These are phyloP conservation scores for Nebria ingens DNA, from an alignment of 1,140 invertebrate genomes.

Conservation along the genomic window DNA sequence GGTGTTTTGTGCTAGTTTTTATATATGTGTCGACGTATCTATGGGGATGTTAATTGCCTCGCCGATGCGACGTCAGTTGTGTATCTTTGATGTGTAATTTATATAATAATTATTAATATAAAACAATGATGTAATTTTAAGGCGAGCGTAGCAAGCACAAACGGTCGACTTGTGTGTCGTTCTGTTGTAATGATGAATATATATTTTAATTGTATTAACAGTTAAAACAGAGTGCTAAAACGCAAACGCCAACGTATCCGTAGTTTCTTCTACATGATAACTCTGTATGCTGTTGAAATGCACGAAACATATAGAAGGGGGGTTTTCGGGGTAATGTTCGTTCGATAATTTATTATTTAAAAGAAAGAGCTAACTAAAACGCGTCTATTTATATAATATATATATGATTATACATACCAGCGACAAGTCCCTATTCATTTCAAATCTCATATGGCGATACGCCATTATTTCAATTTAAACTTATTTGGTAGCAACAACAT, in stretches of 20 bases:
- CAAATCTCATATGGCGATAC: too few species aligned
- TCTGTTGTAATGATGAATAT: too few species aligned
- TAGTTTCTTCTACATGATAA: constrained; percentile 4
- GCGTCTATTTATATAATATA: constrained; percentile 34
- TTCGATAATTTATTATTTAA: not conserved
- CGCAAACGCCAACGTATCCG: too few species aligned
- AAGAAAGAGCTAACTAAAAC: constrained; percentile 4
- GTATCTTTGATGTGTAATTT: constrained; percentile 7
- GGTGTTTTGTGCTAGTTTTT: constrained; percentile 9
- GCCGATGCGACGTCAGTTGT: not conserved
- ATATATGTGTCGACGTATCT: constrained; percentile 4
- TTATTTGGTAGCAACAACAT: too few species aligned
- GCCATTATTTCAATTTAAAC: too few species aligned
- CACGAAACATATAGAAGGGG: constrained; percentile 56
- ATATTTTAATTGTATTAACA: too few species aligned
- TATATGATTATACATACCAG: constrained; percentile 17
- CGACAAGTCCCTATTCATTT: too few species aligned
- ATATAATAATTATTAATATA: too few species aligned
- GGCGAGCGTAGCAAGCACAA: too few species aligned
- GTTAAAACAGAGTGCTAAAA: too few species aligned
- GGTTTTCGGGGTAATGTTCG: constrained; percentile 26
- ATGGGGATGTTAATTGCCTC: too few species aligned
- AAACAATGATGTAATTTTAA: too few species aligned
- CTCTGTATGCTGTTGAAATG: constrained; percentile 53
- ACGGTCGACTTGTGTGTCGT: not conserved